phyloP scores from a whole-genome alignment of 1,140 invertebrate species.

The Gerris buenoi region DNA sequence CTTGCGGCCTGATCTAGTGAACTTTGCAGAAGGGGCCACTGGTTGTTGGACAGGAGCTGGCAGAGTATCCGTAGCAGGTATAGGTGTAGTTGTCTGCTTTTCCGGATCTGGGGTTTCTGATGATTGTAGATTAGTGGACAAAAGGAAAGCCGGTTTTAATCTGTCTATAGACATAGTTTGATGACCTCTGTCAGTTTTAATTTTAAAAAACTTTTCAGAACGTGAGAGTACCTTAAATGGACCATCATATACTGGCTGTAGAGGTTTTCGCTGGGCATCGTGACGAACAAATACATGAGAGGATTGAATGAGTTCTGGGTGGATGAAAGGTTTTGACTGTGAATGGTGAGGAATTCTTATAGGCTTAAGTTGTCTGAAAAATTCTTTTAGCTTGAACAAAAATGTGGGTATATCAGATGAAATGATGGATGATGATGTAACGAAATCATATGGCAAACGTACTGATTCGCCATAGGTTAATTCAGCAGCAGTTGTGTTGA shows the following conservation, averaged over 20 bases:
- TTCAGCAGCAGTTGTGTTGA: background rate
- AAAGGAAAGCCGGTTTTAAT: background rate
- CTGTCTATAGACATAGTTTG: background rate
- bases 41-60: too few relatives aligned
- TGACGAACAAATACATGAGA: slow-evolving; percentile 20
- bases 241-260: slow-evolving; percentile 17
- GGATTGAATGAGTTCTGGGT: slow-evolving; percentile 13
- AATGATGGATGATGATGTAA: background rate
- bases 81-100: too few relatives aligned
- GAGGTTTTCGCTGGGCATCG: slow-evolving; percentile 9
- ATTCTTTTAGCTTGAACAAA: background rate
- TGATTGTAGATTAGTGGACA: too few relatives aligned
- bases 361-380: background rate
- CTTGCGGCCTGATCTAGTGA: too few relatives aligned
- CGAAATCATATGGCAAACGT: background rate
- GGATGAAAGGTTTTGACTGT: background rate
- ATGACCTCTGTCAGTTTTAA: background rate
- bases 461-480: background rate
- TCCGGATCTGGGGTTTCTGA: too few relatives aligned
- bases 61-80: too few relatives aligned
- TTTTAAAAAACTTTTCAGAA: slow-evolving; percentile 11
- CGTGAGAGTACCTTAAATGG: slow-evolving; percentile 17
- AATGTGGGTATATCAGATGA: background rate
- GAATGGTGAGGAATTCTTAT: background rate
- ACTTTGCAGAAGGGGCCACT: too few relatives aligned